phyloP scores from a whole-genome alignment of 2,797 vertebrate species.

The Brachymystax lenok region DNA sequence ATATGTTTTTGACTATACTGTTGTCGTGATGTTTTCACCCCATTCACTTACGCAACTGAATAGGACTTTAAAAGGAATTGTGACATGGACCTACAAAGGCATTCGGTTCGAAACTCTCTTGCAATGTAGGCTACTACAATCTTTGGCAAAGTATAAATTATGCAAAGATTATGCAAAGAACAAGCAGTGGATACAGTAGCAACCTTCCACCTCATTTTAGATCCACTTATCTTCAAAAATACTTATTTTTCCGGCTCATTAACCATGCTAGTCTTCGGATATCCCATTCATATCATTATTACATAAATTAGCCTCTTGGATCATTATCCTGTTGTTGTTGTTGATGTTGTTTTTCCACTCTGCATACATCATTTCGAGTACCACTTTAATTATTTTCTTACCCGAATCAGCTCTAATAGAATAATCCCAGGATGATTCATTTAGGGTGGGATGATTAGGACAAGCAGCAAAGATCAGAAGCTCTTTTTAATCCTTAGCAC shows the following conservation, averaged over 20 bases:
- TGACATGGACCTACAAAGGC: neutral
- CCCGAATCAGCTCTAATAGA: constrained; percentile 53
- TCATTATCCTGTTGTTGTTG: constrained; percentile 61
- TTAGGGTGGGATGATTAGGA: constrained; percentile 68
- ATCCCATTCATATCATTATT: constrained; percentile 56
- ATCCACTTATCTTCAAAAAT: constrained; percentile 38
- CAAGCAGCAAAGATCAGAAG: constrained; percentile 68
- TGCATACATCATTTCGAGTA: constrained; percentile 49
- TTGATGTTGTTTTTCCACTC: constrained; percentile 56
- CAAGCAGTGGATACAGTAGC: neutral
- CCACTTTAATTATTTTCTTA: constrained; percentile 64
- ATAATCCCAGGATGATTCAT: constrained; percentile 68
- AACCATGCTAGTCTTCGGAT: constrained; percentile 39
- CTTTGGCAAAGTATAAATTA: constrained; percentile 1
- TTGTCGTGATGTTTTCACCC: neutral
- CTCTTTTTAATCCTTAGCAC: constrained; percentile 57
- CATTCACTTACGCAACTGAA: neutral
- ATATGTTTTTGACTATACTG: neutral
- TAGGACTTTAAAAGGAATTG: neutral
- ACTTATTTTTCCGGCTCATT: constrained; percentile 45
- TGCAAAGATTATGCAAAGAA: constrained; percentile 19
- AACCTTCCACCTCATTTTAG: constrained; percentile 10
- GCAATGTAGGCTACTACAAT: neutral
- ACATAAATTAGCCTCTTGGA: constrained; percentile 52
- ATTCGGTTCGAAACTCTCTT: neutral